Evolutionary conservation across 2,888 invertebrate species (phyloP), one percentile per base, ranked within the genome.

Genomic region (Lepidocyrtoides sp.): DNA sequence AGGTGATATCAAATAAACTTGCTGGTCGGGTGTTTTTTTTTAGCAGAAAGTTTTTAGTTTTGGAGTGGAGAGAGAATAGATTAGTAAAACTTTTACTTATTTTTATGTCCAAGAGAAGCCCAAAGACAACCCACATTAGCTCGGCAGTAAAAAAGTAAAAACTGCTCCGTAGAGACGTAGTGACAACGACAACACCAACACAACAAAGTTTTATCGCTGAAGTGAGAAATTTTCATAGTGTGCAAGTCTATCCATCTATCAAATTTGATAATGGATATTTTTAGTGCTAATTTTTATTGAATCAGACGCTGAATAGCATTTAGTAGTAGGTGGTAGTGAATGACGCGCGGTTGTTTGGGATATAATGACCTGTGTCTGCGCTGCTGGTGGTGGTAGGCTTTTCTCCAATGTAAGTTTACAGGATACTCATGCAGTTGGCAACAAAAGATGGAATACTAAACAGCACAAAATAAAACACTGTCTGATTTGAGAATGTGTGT

Each of bases 201-300:
- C 75, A 75, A 51, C 26, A 72, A 41, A 72, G 72, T 72, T 41
- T 72, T 72, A 69, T 69, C 32, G 66, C 36, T 26, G 36, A 69
- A 69, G 66, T 69, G 66, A 69, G 66, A 69, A 69, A 0, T 36
- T 29, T 69, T 69, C 66, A 69, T 69, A 36, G 36, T 2, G 60
- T n/a, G 23, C 57, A 57, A 29, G 4, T 29, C 26, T 17, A 29
- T 63, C 29, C 17, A 48, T 75, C n/a, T 75, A 26, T 75, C 75
- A 75, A 48, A 75, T 72, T 26, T 48, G 75, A 75, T 75, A 75
- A 75, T 75, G 75, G 75, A 48, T 75, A 75, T 75, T 75, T 72
- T 75, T 48, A 75, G 26, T 48, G 23, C 75, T 75, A 75, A 75
- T 75, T 75, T 75, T 75, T 75, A 75, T 23, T 75, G 75, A 17